These are phyloP conservation scores for Drosophila truncata DNA, from an alignment of 1,140 invertebrate genomes.

Conservation along the genomic window DNA sequence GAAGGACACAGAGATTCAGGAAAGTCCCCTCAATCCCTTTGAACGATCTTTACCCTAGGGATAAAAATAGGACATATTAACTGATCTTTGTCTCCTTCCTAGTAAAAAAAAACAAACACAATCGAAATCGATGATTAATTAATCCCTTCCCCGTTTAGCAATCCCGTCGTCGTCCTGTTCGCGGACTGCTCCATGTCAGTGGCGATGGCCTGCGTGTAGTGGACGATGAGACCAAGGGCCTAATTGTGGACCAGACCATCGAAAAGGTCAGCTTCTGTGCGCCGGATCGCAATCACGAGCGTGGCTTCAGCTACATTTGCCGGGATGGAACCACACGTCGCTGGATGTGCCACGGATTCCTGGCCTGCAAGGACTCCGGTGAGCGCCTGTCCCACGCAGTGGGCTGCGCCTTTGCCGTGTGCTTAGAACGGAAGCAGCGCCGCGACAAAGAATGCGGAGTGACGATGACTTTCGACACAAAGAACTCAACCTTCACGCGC, in stretches of 20 bases:
- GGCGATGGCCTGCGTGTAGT: slow-evolving; percentile 99
- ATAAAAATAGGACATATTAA: not conserved
- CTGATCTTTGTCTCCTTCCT: not conserved
- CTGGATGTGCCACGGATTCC: slow-evolving; percentile 99
- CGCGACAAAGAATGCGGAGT: slow-evolving; percentile 98
- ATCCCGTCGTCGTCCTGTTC: slow-evolving; percentile 93
- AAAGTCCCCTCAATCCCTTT: too few species aligned
- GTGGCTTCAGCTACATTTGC: slow-evolving; percentile 93
- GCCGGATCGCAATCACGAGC: slow-evolving; percentile 98
- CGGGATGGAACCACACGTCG: slow-evolving; percentile 89
- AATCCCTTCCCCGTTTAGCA: slow-evolving; percentile 88
- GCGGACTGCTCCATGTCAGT: slow-evolving; percentile 97
- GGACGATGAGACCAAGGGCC: slow-evolving; percentile 99
- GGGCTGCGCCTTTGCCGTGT: slow-evolving; percentile 99
- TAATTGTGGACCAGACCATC: slow-evolving; percentile 99
- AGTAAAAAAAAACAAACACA: not conserved
- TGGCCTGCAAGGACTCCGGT: slow-evolving; percentile 97
- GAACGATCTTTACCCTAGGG: too few species aligned
- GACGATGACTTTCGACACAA: slow-evolving; percentile 97
- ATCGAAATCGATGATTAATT: not conserved
- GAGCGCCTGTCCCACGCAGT: slow-evolving; percentile 99
- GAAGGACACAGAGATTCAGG: not conserved
- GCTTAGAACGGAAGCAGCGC: slow-evolving; percentile 98
- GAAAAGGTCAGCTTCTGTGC: slow-evolving; percentile 99
- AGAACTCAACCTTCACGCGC: slow-evolving; percentile 96